Conservation (phyloP, 2,888 invertebrate species). For the Thereva nobilitata region DNA sequence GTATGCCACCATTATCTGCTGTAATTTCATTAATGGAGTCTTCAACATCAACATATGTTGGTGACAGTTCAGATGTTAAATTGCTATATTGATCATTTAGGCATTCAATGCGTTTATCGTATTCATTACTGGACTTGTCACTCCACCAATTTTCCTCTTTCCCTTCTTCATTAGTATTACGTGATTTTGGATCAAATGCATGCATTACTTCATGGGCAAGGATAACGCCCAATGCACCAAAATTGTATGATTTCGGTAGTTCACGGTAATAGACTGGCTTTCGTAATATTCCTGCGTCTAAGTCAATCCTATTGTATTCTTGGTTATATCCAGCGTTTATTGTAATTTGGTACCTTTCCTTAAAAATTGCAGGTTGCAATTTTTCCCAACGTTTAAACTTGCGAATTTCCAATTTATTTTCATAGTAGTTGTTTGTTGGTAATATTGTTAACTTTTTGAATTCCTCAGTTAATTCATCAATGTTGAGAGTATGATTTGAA, state of each 20-base stretch:
- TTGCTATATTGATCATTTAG: slow-evolving; percentile 2
- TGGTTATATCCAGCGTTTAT: not conserved
- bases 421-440: not conserved
- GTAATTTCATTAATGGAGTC: not conserved
- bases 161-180: not conserved
- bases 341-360: not conserved
- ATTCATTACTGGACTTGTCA: not conserved
- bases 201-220: not conserved
- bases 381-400: not conserved
- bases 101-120: not conserved
- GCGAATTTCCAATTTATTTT: not conserved
- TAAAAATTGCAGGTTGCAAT: too few species aligned
- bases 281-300: not conserved
- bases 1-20: slow-evolving; percentile 21
- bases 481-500: not conserved
- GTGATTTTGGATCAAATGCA: not conserved
- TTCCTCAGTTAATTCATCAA: not conserved
- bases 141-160: not conserved
- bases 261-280: not conserved
- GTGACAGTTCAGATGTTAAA: not conserved
- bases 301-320: not conserved
- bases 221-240: not conserved
- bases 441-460: not conserved
- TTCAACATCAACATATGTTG: too few species aligned
- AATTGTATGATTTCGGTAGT: not conserved